Percentiles rank a stretch among this genome's conserved stretches.
phyloP scores from a whole-genome alignment of 2,797 vertebrate genomes.

The Propithecus perrieri region DNA sequence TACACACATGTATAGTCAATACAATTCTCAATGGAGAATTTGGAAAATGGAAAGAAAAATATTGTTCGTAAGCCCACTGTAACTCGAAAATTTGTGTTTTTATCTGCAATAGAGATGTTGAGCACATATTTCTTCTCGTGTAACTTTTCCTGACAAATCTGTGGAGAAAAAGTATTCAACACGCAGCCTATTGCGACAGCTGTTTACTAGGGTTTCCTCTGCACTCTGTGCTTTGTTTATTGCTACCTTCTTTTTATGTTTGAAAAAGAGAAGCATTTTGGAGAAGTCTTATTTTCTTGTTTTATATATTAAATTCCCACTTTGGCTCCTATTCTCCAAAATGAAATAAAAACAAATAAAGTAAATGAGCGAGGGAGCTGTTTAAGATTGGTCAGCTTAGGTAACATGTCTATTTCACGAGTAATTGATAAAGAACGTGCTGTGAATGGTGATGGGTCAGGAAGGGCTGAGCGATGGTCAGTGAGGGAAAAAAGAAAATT shows the following conservation, averaged over 20 bases:
- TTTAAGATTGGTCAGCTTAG: not conserved
- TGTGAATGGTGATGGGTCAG: not conserved
- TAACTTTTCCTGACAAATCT: not conserved
- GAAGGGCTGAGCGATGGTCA: not conserved
- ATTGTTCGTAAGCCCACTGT: not conserved
- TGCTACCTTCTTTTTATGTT: not conserved
- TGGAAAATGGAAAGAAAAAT: not conserved
- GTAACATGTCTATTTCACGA: not conserved
- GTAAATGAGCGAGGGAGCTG: too few species aligned
- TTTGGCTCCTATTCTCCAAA: not conserved
- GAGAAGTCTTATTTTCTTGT: not conserved
- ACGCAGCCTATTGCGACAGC: not conserved
- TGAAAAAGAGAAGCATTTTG: not conserved
- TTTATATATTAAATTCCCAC: not conserved
- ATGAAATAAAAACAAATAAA: not conserved
- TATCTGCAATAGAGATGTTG: not conserved
- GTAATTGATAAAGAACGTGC: not conserved
- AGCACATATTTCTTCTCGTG: not conserved
- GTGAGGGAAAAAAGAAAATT: not conserved
- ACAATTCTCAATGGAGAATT: not conserved
- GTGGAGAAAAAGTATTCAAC: not conserved
- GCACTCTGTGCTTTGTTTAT: not conserved
- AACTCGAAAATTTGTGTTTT: not conserved
- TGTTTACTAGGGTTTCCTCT: not conserved
- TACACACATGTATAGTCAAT: not conserved